Base-by-base conservation (phyloP, 1,140 invertebrate genomes). In the Zaprionus ornatus region DNA sequence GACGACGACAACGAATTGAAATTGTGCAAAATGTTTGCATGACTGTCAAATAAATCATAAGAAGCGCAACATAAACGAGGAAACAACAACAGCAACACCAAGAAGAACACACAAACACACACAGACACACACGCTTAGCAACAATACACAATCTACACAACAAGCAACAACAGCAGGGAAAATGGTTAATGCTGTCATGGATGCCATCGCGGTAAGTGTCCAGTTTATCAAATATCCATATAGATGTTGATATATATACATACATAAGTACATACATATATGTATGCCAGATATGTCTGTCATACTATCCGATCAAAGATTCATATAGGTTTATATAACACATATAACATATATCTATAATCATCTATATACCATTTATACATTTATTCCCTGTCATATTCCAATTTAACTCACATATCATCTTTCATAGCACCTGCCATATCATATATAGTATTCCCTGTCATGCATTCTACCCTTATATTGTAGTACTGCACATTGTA, bases 131-230 rank as follows among this genome's bases (percentile, higher is more conserved):
- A 21, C 19, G 60, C 71, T 57, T n/a, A n/a, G 17, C 27, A 42
- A 23, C 52, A 75, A 42, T 29, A 37, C 23, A 25, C 52, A 32
- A 45, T 32, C 54, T n/a, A 19, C 21, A 55, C 1, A 55, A 61
- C 19, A 48, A 29, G 37, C 15, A 15, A 65, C 40, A 69, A 42
- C 32, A 55, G 35, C 23, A 68, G 21, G n/a, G 35, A 79, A 79
- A 73, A 91, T 91, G 90, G 90, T 91, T 78, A 91, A 91, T 76
- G 90, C 90, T n/a, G 90, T 91, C 56, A 91, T 91, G 90, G 90
- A 91, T 91, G 90, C 91, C 74, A 92, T 88, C 70, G 91, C 85
- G 81, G 84, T 92, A 82, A 82, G 85, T 92, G 92, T 94, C 92
- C 91, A 94, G 25, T 52, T 23, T 12, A 21, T 57, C n/a, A 65